Percentiles rank a stretch among this genome's conserved stretches.
phyloP scores from a whole-genome alignment of 2,113 vertebrate genomes.

The Zosterops lateralis region DNA sequence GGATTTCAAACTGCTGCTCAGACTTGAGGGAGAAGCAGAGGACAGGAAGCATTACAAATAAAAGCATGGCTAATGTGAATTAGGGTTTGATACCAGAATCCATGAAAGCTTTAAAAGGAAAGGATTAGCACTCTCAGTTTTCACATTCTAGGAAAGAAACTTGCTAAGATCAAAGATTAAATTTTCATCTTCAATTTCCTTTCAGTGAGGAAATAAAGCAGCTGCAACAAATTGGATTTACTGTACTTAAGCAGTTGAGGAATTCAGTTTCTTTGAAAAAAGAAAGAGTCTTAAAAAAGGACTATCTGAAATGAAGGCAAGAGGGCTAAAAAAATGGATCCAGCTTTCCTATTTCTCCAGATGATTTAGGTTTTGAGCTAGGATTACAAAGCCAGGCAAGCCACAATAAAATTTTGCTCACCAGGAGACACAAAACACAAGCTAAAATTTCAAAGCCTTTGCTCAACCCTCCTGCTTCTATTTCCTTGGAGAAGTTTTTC shows the following conservation, averaged over 20 bases:
- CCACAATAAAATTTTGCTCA: not conserved
- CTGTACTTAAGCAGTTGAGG: not conserved
- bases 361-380: not conserved
- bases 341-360: not conserved
- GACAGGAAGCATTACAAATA: not conserved
- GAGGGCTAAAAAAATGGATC: not conserved
- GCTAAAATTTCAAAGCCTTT: not conserved
- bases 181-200: not conserved
- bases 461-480: not conserved
- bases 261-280: not conserved
- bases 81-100: not conserved
- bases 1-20: not conserved
- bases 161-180: not conserved
- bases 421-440: not conserved
- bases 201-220: conserved; percentile 25
- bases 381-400: not conserved
- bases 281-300: not conserved
- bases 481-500: not conserved
- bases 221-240: conserved; percentile 19
- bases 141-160: not conserved
- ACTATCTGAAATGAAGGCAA: not conserved
- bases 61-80: not conserved
- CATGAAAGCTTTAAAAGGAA: not conserved
- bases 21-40: not conserved
- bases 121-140: conserved; percentile 11